Evolutionary conservation across 2,888 invertebrate species (phyloP).

Genomic region (Nematopogon swammerdamellus): DNA sequence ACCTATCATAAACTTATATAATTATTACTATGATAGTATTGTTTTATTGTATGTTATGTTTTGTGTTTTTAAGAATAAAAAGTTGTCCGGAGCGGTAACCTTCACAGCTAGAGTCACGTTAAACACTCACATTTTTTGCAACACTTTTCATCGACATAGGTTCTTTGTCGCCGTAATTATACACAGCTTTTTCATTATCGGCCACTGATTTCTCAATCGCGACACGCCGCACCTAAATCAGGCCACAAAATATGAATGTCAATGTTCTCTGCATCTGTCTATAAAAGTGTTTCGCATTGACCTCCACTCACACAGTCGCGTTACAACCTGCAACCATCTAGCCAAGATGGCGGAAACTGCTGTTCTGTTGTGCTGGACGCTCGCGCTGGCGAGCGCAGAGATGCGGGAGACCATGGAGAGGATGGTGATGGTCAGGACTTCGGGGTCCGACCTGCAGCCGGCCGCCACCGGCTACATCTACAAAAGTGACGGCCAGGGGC

Average conservation of each 20-base stretch:
- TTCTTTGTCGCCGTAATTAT: constrained; percentile 21
- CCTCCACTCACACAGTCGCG: constrained; percentile 23
- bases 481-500: constrained; percentile 44
- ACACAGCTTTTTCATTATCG: constrained; percentile 49
- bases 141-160: neutral
- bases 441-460: constrained; percentile 56
- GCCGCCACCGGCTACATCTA: constrained; percentile 59
- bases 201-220: constrained; percentile 45
- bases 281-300: constrained; percentile 41
- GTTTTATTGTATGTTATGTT: too few relatives aligned
- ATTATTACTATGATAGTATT: too few relatives aligned
- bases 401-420: constrained; percentile 47
- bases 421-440: constrained; percentile 54
- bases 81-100: too few relatives aligned
- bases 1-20: too few relatives aligned
- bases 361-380: constrained; percentile 20
- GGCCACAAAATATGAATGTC: constrained; percentile 41
- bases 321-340: constrained; percentile 11
- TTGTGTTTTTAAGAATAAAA: too few relatives aligned
- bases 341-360: constrained; percentile 25
- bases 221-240: constrained; percentile 39
- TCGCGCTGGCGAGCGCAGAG: constrained; percentile 22
- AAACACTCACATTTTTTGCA: neutral
- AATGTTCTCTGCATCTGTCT: constrained; percentile 35
- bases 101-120: too few relatives aligned